phyloP scores from a whole-genome alignment of 2,113 vertebrate species.

The Sciurus niger region DNA sequence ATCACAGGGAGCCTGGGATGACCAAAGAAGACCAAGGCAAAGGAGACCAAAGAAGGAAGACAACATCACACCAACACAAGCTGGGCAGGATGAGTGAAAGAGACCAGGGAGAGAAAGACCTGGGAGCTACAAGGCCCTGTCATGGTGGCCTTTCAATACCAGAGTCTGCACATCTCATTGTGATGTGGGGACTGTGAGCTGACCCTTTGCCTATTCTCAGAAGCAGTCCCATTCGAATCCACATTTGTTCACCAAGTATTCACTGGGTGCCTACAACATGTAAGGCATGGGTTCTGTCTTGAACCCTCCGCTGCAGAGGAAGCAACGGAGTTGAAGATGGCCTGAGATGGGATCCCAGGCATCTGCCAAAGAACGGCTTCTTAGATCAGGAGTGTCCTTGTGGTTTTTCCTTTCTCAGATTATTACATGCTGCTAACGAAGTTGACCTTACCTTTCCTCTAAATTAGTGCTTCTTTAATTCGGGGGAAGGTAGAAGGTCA shows the following conservation, averaged over 20 bases:
- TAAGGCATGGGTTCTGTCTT: not conserved
- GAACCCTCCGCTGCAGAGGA: not conserved
- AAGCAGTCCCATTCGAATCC: not conserved
- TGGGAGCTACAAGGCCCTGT: too few relatives aligned
- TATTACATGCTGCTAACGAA: not conserved
- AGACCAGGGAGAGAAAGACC: not conserved
- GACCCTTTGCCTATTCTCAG: not conserved
- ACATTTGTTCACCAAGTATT: not conserved
- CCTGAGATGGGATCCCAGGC: not conserved
- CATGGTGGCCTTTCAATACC: not conserved
- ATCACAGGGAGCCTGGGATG: not conserved
- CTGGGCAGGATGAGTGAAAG: not conserved
- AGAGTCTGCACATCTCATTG: not conserved
- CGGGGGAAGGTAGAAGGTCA: not conserved
- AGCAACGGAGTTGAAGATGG: not conserved
- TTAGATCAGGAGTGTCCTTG: not conserved
- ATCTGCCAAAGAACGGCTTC: not conserved
- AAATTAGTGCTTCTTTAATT: not conserved
- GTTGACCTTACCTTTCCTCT: not conserved
- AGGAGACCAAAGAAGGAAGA: not conserved
- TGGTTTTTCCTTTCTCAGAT: not conserved
- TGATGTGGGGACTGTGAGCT: not conserved
- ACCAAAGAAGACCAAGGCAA: not conserved
- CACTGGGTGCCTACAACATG: not conserved
- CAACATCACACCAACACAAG: not conserved